phyloP scores from a whole-genome alignment of 2,888 invertebrate species.

The Heteropelma amictum region DNA sequence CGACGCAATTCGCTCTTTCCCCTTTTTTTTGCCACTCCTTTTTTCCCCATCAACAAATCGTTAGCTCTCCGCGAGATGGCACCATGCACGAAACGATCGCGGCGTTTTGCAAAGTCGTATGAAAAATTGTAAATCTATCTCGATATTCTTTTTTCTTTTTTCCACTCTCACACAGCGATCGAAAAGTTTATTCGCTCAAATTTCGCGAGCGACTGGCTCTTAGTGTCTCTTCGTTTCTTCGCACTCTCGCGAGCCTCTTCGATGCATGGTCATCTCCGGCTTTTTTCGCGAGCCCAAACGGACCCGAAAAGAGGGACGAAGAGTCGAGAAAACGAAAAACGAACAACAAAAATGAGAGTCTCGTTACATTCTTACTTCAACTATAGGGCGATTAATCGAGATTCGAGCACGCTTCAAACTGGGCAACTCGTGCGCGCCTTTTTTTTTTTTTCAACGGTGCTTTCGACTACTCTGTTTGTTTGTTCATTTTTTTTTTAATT shows the following conservation, averaged over 20 bases:
- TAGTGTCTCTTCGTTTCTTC: neutral
- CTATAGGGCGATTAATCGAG: conserved; percentile 48
- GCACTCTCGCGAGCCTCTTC: neutral
- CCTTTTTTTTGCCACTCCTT: neutral
- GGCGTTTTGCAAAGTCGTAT: conserved; percentile 1
- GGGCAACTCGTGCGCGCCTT: conserved; percentile 47
- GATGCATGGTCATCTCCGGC: neutral
- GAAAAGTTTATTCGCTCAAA: neutral
- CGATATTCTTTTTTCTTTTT: neutral
- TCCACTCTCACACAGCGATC: neutral
- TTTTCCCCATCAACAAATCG: neutral
- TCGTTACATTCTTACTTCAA: conserved; percentile 48
- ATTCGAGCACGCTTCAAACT: conserved; percentile 49
- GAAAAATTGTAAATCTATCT: neutral
- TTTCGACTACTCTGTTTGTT: conserved; percentile 42
- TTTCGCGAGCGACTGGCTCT: neutral
- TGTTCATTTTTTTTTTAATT: conserved; percentile 28
- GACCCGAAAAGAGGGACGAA: conserved; percentile 27
- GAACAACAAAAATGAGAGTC: conserved; percentile 38
- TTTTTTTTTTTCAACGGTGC: conserved; percentile 33
- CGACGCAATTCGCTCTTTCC: conserved; percentile 21
- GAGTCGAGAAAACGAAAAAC: conserved; percentile 24
- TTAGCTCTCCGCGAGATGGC: no score
- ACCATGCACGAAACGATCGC: neutral
- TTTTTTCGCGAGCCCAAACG: no score